Evolutionary conservation across 2,113 vertebrate species (phyloP).

Genomic region (Pongo pygmaeus): DNA sequence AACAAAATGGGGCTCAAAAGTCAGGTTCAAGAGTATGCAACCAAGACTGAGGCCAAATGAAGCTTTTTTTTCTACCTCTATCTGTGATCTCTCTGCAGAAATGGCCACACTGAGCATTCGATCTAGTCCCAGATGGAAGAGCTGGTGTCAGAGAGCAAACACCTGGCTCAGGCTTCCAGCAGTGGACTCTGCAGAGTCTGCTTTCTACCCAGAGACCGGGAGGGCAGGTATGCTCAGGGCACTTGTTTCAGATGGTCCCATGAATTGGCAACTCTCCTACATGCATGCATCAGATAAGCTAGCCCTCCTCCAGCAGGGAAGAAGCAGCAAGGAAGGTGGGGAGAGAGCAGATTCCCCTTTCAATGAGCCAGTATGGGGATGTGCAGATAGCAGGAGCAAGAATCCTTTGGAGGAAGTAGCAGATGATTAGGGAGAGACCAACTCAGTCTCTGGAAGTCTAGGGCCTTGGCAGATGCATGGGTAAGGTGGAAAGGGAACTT

Average conservation of each 20-base stretch:
- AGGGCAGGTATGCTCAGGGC: no score
- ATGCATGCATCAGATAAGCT: not conserved
- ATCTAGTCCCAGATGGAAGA: not conserved
- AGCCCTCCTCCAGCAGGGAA: no score
- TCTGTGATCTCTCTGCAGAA: not conserved
- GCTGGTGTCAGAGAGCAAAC: not conserved
- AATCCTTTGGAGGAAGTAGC: not conserved
- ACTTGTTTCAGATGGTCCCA: rapidly evolving
- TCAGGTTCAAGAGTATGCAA: not conserved
- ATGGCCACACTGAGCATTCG: rapidly evolving
- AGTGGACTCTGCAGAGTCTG: not conserved
- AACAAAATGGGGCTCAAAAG: not conserved
- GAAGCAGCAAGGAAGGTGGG: not conserved
- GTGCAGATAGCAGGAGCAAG: not conserved
- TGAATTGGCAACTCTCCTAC: not conserved
- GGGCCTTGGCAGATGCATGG: not conserved
- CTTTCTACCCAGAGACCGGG: not conserved
- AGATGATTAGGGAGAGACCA: not conserved
- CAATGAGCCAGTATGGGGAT: not conserved
- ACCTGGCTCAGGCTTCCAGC: not conserved
- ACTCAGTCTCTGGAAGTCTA: not conserved
- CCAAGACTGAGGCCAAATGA: no score
- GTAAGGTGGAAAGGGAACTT: not conserved
- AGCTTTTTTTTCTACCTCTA: not conserved
- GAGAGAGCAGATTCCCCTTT: not conserved